Percentiles rank a stretch among this genome's conserved stretches.
These are phyloP conservation scores for Aphelenchoides avenae DNA, from an alignment of 1,140 invertebrate species.

Conservation along the genomic window DNA sequence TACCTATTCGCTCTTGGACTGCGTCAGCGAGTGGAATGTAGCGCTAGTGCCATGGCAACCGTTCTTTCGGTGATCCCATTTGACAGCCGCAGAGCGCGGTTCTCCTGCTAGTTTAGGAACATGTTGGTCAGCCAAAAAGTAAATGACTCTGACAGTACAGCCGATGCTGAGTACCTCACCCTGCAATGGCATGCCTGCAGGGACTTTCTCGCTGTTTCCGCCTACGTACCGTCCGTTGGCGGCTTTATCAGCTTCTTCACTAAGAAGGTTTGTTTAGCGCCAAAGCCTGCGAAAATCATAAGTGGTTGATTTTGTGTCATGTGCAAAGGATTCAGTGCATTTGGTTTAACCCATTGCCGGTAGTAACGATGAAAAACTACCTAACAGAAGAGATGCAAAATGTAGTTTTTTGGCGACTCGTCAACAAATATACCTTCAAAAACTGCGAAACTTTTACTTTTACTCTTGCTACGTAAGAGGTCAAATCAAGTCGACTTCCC, in stretches of 20 bases:
- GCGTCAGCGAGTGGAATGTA: too few relatives aligned
- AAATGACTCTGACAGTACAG: not conserved
- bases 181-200: conserved; percentile 74
- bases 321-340: conserved; percentile 57
- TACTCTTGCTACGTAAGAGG: too few relatives aligned
- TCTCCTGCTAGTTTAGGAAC: too few relatives aligned
- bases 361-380: not conserved
- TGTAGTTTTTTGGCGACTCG: not conserved
- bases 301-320: too few relatives aligned
- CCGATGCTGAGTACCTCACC: conserved; percentile 65
- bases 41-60: too few relatives aligned
- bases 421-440: conserved; percentile 3
- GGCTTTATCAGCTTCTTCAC: conserved; percentile 81
- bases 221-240: conserved; percentile 78
- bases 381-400: not conserved
- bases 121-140: conserved; percentile 15
- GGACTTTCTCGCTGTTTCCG: conserved; percentile 76
- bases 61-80: too few relatives aligned
- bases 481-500: too few relatives aligned
- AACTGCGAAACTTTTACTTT: too few relatives aligned
- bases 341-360: conserved; percentile 1
- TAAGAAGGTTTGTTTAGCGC: too few relatives aligned
- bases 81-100: too few relatives aligned
- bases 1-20: too few relatives aligned
- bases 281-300: too few relatives aligned